Conservation (phyloP, 2,797 vertebrate genomes). For the Takifugu ocellatus region DNA sequence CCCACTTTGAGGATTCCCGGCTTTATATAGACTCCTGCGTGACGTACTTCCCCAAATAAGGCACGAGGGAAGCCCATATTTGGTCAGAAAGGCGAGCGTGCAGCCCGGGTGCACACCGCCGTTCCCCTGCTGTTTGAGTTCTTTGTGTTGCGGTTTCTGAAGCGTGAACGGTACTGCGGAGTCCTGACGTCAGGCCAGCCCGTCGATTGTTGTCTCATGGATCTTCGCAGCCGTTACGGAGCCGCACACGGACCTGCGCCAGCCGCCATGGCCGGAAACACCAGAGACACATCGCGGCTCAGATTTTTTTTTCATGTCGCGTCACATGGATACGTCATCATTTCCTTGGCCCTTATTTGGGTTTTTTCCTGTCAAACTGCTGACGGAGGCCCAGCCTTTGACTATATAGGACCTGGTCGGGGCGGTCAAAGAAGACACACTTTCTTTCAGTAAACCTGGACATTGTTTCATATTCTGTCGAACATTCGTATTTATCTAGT, state of each 20-base stretch:
- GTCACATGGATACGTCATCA: slow-evolving; percentile 40
- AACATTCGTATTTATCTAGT: too few relatives aligned
- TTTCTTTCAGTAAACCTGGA: too few relatives aligned
- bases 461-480: too few relatives aligned
- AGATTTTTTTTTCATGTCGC: slow-evolving; percentile 52
- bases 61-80: slow-evolving; percentile 90
- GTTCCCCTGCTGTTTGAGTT: neutral
- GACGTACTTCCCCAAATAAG: slow-evolving; percentile 93
- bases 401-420: neutral
- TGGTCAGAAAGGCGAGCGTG: slow-evolving; percentile 77
- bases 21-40: slow-evolving; percentile 80
- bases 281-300: slow-evolving; percentile 61
- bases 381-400: neutral
- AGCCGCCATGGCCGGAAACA: slow-evolving; percentile 72
- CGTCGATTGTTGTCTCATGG: neutral
- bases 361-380: slow-evolving; percentile 43
- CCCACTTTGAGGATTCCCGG: slow-evolving; percentile 64
- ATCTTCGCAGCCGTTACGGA: neutral
- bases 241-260: neutral
- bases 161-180: slow-evolving; percentile 59
- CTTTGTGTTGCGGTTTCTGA: neutral
- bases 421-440: too few relatives aligned
- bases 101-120: neutral
- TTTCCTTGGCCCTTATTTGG: slow-evolving; percentile 61
- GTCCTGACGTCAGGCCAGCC: neutral